These are phyloP conservation scores for Parochlus steinenii DNA, from an alignment of 2,888 invertebrate species.

Conservation along the genomic window DNA sequence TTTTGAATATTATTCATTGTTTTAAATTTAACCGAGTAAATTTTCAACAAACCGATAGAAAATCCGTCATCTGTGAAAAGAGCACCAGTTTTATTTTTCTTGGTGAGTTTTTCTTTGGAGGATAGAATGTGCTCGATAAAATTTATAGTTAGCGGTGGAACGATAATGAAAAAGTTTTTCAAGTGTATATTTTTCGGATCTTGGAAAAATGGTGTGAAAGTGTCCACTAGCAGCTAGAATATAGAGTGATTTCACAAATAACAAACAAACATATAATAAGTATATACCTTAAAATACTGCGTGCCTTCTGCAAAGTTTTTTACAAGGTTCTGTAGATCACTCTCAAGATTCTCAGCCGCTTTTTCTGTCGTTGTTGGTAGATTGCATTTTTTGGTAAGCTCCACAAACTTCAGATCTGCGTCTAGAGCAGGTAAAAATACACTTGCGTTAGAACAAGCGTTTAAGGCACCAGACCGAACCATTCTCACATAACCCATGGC, in stretches of 20 bases:
- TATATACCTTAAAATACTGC: constrained; percentile 57
- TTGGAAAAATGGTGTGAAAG: constrained; percentile 77
- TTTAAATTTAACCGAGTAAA: constrained; percentile 2
- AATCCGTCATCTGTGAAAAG: constrained; percentile 98
- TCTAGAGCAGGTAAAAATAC: constrained; percentile 75
- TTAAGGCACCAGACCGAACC: constrained; percentile 82
- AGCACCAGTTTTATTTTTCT: constrained; percentile 73
- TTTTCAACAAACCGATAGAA: constrained; percentile 81
- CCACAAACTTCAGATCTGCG: constrained; percentile 40
- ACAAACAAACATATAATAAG: constrained; percentile 14
- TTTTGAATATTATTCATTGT: constrained; percentile 5
- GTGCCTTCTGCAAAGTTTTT: constrained; percentile 76
- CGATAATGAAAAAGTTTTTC: constrained; percentile 79
- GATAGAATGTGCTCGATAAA: constrained; percentile 86
- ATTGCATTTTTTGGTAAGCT: constrained; percentile 40
- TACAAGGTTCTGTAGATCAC: constrained; percentile 58
- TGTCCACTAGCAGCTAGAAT: constrained; percentile 66
- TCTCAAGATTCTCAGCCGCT: constrained; percentile 56
- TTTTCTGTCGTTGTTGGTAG: constrained; percentile 42
- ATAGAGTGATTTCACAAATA: constrained; percentile 9
- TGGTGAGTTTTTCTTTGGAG: constrained; percentile 82
- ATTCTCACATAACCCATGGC: constrained; percentile 92
- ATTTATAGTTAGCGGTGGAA: constrained; percentile 87
- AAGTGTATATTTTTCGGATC: constrained; percentile 77
- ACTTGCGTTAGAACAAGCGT: constrained; percentile 81